phyloP scores from a whole-genome alignment of 2,797 vertebrate genomes.

The Phoebastria nigripes region DNA sequence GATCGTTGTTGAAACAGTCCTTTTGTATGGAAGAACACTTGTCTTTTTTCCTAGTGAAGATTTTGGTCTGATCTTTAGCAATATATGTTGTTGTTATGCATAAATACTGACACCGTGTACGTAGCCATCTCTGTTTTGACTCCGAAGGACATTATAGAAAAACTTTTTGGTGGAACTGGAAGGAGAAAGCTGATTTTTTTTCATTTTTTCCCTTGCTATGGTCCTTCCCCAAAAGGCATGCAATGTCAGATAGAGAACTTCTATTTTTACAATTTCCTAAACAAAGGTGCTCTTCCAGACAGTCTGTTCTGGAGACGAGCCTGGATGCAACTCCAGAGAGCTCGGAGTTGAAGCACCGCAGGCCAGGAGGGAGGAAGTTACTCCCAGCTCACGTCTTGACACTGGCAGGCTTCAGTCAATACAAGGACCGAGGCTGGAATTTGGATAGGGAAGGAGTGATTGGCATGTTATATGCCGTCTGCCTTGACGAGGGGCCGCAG shows the following conservation, averaged over 20 bases:
- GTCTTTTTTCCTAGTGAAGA: not conserved
- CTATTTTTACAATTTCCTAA: not conserved
- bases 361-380: not conserved
- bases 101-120: fast-evolving
- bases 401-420: not conserved
- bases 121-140: not conserved
- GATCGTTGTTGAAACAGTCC: not conserved
- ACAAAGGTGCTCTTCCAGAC: not conserved
- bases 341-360: not conserved
- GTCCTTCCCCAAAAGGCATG: not conserved
- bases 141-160: not conserved
- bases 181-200: not conserved
- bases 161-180: not conserved
- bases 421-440: not conserved
- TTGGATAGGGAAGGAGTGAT: not conserved
- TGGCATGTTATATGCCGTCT: fast-evolving
- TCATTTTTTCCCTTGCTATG: not conserved
- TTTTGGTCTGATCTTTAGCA: not conserved
- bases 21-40: not conserved
- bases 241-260: not conserved
- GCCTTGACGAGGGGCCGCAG: not conserved
- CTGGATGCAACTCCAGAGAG: not conserved
- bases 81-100: not conserved
- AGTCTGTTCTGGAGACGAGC: not conserved
- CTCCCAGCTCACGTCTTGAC: not conserved